Conservation (phyloP, 2,797 vertebrate species). For the Yasuhikotakia modesta region DNA sequence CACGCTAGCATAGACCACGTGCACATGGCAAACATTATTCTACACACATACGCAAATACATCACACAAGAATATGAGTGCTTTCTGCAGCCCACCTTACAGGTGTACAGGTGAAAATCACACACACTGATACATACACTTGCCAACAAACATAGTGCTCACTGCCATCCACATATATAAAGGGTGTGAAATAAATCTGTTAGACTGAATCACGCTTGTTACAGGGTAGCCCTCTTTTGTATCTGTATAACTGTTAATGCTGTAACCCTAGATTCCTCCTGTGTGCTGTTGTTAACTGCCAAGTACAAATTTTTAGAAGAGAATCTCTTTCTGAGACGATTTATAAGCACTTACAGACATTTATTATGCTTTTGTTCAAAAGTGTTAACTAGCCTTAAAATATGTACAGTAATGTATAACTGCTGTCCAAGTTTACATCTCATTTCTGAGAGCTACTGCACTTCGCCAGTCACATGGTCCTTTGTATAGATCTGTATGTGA, state of each 20-base stretch:
- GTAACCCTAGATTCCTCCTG: conserved; percentile 29
- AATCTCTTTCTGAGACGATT: conserved; percentile 37
- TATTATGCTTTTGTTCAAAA: conserved; percentile 43
- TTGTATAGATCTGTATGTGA: too few species aligned
- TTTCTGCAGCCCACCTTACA: not conserved
- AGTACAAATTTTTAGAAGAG: conserved; percentile 46
- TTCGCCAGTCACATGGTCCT: not conserved
- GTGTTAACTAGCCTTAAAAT: conserved; percentile 52
- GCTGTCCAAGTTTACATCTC: conserved; percentile 30
- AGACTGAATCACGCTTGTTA: not conserved
- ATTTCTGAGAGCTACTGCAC: conserved; percentile 48
- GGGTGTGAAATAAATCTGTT: conserved; percentile 22
- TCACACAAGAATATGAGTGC: not conserved
- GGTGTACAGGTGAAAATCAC: not conserved
- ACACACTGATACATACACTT: conserved; percentile 2
- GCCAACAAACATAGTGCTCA: not conserved
- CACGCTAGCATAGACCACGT: conserved; percentile 72
- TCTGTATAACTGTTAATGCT: not conserved
- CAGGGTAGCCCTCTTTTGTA: conserved; percentile 56
- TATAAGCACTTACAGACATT: conserved; percentile 56
- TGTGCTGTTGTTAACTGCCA: conserved; percentile 55
- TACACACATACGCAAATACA: not conserved
- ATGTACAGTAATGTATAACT: conserved; percentile 42
- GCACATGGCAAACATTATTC: not conserved
- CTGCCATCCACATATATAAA: conserved; percentile 15